Base-by-base conservation (phyloP, 2,113 vertebrate species). In the Dolichotis patagonum region DNA sequence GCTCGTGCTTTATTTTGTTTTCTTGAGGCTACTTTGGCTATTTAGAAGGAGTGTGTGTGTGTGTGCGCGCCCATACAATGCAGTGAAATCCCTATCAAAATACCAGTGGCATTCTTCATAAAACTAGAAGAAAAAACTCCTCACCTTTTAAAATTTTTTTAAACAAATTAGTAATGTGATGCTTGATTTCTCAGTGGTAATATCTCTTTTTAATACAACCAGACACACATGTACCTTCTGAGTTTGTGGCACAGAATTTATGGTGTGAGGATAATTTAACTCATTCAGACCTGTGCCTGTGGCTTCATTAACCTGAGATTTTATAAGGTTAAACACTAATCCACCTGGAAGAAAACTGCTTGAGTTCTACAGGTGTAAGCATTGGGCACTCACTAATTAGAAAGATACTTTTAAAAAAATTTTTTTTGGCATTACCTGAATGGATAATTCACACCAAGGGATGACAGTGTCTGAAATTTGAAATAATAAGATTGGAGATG, bases 341-440 rank as follows among this genome's bases (percentile, higher is more conserved):
- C 10, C 11, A 12, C 24, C 8, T 75, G 20, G 67, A 83, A 60
- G 60, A 78, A 19, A 65, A 58, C 12, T 87, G 7, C 14, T n/a
- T 93, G 52, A 2, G 24, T 86, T 71, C n/a, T 92, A 20, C 92
- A 49, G 38, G 46, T 89, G 24, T 71, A 12, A 46, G 52, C 46
- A 81, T 65, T 89, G 32, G 56, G 43, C 54, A 96, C 28, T 69
- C 75, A 7, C 82, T 97, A 90, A 90, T 56, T 83, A 46, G 94
- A 71, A 62, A 56, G 1, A 71, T 54, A 32, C 26, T 77, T n/a
- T n/a, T 46, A 26, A 24, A 20, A 9, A 69, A 32, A 8, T 80
- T 81, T 69, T 86, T 46, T 95, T 41, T 46, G 46, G 78, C 12
- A 58, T 91, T 77, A 30, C 43, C 19, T n/a, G 63, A 95, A 26